phyloP scores from a whole-genome alignment of 2,888 invertebrate species.

The Leucozona laternaria region DNA sequence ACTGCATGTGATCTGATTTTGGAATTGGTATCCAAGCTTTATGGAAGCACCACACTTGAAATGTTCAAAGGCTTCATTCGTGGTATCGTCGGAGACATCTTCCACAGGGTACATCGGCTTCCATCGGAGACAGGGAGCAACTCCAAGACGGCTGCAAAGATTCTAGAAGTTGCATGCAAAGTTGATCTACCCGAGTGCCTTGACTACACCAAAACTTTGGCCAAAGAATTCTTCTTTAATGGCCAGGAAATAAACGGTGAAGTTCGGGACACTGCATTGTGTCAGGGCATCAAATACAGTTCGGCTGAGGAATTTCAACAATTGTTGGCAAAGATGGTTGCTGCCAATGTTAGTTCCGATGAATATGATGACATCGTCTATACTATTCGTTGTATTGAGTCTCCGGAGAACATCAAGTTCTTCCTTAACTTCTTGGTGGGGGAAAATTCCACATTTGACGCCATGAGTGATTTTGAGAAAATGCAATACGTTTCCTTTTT shows the following conservation, averaged over 20 bases:
- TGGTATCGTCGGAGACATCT: slow-evolving; percentile 78
- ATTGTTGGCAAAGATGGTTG: slow-evolving; percentile 77
- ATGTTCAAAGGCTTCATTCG: slow-evolving; percentile 79
- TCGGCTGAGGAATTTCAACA: slow-evolving; percentile 78
- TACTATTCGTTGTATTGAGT: slow-evolving; percentile 79
- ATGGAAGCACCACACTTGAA: slow-evolving; percentile 77
- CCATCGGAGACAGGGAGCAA: slow-evolving; percentile 60
- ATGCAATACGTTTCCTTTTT: slow-evolving; percentile 79
- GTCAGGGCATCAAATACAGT: slow-evolving; percentile 79
- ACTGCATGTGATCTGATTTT: slow-evolving; percentile 83
- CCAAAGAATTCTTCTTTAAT: slow-evolving; percentile 79
- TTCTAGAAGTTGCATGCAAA: slow-evolving; percentile 79
- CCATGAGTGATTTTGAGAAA: slow-evolving; percentile 78
- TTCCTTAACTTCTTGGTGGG: slow-evolving; percentile 79
- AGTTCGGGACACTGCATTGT: slow-evolving; percentile 78
- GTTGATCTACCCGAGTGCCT: slow-evolving; percentile 80
- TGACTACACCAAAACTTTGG: slow-evolving; percentile 77
- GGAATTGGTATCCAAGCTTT: slow-evolving; percentile 77
- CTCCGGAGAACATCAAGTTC: slow-evolving; percentile 77
- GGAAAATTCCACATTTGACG: slow-evolving; percentile 78
- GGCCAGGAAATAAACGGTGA: slow-evolving; percentile 69
- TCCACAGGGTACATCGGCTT: slow-evolving; percentile 73
- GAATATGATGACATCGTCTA: slow-evolving; percentile 80
- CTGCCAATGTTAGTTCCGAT: slow-evolving; percentile 71
- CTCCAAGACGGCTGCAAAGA: slow-evolving; percentile 65